Base-by-base conservation (phyloP, 2,113 vertebrate species). In the Otocyon megalotis region DNA sequence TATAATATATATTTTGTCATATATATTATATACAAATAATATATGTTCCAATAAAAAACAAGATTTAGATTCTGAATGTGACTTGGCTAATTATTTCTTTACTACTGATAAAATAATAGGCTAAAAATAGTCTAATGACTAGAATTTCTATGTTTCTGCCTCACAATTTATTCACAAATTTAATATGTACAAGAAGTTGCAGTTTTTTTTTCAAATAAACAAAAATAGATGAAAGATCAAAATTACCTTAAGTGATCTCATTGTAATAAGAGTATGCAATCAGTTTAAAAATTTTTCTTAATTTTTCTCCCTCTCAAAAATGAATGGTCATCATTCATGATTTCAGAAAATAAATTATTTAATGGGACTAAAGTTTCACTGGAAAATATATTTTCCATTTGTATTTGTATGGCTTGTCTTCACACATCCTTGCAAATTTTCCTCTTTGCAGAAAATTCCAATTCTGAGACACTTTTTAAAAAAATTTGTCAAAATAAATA, bases 291-390 rank as follows among this genome's bases (percentile, higher is more conserved):
- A 28, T n/a, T 80, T 84, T 8, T 65, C 22, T 74, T 62, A 6
- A 60, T 48, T 56, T 65, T 93, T 56, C 65, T 43, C 26, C 43
- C 12, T 9, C 32, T 92, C 76, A 72, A 54, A 79, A 91, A 60
- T 54, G 2, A 88, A 88, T 88, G 28, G 3, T 50, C 43, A 37
- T 72, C 17, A 50, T 82, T 93, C 32, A 63, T 13, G 88, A n/a
- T 76, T 72, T 20, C 30, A 96, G 30, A 77, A 56, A 53, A 54
- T 58, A 81, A 91, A 32, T 71, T 63, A 58, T 86, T 95, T 79
- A 63, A 4, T 86, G 87, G 13, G 4, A 28, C 30, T 62, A 87
- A 86, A 62, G 8, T 50, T 76, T 89, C 12, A 53, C 37, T 74
- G 22, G 43, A 87, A 87, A 88, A 43, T 43, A 43, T 43, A 43